Evolutionary conservation across 2,797 vertebrate species (phyloP).

Genomic region (Borostomias antarcticus): DNA sequence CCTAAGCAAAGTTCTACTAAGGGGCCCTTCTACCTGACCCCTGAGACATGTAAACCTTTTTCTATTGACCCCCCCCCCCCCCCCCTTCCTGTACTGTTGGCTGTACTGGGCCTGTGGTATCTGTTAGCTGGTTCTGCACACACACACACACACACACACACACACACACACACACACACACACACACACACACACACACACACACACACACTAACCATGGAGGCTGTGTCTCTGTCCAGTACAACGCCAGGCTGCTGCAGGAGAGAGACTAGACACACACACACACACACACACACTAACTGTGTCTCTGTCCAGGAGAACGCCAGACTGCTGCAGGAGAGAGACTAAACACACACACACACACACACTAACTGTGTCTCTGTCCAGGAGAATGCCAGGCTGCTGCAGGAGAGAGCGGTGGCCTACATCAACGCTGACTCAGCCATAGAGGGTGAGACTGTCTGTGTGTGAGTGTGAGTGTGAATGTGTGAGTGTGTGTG

Average conservation of each 20-base stretch:
- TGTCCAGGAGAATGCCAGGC: slow-evolving; percentile 87
- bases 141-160: slow-evolving; percentile 7
- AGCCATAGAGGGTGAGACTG: slow-evolving; percentile 85
- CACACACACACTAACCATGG: not conserved
- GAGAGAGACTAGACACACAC: slow-evolving; percentile 82
- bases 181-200: not conserved
- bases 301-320: no score
- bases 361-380: not conserved
- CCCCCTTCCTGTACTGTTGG: no score
- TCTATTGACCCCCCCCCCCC: no score
- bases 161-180: no score
- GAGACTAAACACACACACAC: not conserved
- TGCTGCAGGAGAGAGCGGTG: slow-evolving; percentile 88
- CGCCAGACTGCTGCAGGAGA: slow-evolving; percentile 90
- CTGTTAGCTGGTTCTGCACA: no score
- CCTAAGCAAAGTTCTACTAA: no score
- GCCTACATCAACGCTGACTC: slow-evolving; percentile 97
- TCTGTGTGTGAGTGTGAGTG: slow-evolving; percentile 60
- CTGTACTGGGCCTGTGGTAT: no score
- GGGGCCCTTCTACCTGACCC: no score
- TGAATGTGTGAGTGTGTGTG: not conserved
- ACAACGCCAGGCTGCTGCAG: slow-evolving; percentile 90
- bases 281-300: not conserved
- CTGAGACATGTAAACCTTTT: no score
- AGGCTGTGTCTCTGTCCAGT: slow-evolving; percentile 71